Conservation (phyloP, 1,140 invertebrate species). For the Drosophila trapezifrons region DNA sequence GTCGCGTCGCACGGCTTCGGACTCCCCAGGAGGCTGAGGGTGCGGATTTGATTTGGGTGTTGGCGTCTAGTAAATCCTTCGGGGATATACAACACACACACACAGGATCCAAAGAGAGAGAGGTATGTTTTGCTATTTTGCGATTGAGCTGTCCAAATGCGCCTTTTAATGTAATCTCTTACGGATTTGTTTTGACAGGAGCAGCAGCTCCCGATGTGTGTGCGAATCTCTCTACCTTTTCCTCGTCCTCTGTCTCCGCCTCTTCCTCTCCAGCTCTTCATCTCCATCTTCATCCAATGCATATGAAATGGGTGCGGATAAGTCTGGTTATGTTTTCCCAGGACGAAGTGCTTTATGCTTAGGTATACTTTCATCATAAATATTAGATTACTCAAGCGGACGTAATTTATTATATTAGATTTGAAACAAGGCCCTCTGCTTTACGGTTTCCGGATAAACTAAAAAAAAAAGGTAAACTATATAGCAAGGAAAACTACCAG, state of each 20-base stretch:
- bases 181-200: conserved; percentile 81
- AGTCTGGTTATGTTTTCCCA: conserved; percentile 37
- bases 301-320: conserved; percentile 56
- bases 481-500: neutral
- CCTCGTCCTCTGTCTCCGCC: neutral
- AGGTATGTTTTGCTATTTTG: conserved; percentile 63
- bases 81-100: conserved; percentile 49
- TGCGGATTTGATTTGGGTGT: conserved; percentile 70
- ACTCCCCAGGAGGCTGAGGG: conserved; percentile 11
- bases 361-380: conserved; percentile 72
- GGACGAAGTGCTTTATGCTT: conserved; percentile 43
- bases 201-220: conserved; percentile 13
- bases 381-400: conserved; percentile 76
- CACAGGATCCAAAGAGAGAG: neutral
- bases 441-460: neutral
- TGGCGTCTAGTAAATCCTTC: conserved; percentile 57
- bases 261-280: conserved; percentile 1
- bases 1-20: conserved; percentile 15
- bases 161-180: conserved; percentile 82
- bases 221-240: neutral
- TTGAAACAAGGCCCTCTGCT: conserved; percentile 35
- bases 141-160: conserved; percentile 80
- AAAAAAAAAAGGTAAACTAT: neutral
- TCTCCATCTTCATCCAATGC: conserved; percentile 55
- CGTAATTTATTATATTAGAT: conserved; percentile 79